Conservation (phyloP, 2,888 invertebrate genomes). For the Drosophila macrospina region DNA sequence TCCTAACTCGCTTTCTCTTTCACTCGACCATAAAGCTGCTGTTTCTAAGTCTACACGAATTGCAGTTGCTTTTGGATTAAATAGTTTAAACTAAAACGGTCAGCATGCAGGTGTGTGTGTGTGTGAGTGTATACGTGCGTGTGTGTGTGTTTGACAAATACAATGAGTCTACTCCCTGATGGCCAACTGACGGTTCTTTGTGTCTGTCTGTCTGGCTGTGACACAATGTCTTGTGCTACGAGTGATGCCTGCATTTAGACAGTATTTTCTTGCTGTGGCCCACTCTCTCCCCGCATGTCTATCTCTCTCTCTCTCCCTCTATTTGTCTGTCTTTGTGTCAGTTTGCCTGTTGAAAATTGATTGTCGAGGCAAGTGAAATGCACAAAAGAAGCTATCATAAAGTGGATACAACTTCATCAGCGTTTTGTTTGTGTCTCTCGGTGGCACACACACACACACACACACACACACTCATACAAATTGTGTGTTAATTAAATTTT, state of each 20-base stretch:
- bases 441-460: slow-evolving; percentile 22
- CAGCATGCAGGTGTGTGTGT: background rate
- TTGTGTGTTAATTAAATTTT: slow-evolving; percentile 71
- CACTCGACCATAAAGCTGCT: background rate
- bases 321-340: slow-evolving; percentile 1
- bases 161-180: slow-evolving; percentile 21
- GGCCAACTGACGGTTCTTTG: background rate
- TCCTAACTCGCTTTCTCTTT: background rate
- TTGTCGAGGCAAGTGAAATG: slow-evolving; percentile 39
- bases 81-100: slow-evolving; percentile 17
- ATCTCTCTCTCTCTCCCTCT: background rate
- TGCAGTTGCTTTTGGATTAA: slow-evolving; percentile 8
- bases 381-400: slow-evolving; percentile 27
- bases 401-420: slow-evolving; percentile 56
- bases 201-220: slow-evolving; percentile 16
- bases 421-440: slow-evolving; percentile 28
- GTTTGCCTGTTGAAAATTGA: slow-evolving; percentile 40
- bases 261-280: slow-evolving; percentile 49
- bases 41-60: background rate
- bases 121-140: background rate
- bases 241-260: slow-evolving; percentile 29
- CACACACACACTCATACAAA: slow-evolving; percentile 30
- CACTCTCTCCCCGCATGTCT: background rate
- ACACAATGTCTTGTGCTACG: slow-evolving; percentile 30
- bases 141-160: slow-evolving; percentile 26